Evolutionary conservation across 2,888 invertebrate genomes (phyloP).

Genomic region (Molorchus minor): DNA sequence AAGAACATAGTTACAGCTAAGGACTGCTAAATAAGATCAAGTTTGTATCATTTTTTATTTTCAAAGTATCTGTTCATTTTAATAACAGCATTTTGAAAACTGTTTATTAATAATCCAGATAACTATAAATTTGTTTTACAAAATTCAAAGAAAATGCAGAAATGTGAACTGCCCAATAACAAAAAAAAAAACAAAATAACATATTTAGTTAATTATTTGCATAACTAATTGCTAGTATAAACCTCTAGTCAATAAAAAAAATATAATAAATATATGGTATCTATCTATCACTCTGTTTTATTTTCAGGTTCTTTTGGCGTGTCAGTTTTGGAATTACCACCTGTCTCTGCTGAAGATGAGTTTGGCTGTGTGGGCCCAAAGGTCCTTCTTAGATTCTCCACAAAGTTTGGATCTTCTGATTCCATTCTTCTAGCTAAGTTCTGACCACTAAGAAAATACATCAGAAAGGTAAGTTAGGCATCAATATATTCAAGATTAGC

Average conservation of each 20-base stretch:
- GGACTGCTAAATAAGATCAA: too few relatives aligned
- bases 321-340: background rate
- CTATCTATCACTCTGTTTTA: slow-evolving; percentile 13
- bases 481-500: too few relatives aligned
- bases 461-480: too few relatives aligned
- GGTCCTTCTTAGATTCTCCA: slow-evolving; percentile 64
- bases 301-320: slow-evolving; percentile 3
- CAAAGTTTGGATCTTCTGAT: slow-evolving; percentile 81
- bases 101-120: too few relatives aligned
- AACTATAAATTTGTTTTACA: too few relatives aligned
- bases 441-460: slow-evolving; percentile 69
- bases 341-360: background rate
- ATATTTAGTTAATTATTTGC: background rate
- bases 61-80: too few relatives aligned
- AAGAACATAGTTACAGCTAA: too few relatives aligned
- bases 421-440: slow-evolving; percentile 85
- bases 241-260: background rate
- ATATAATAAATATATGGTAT: background rate
- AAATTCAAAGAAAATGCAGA: too few relatives aligned
- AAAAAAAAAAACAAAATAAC: background rate
- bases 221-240: slow-evolving; percentile 3
- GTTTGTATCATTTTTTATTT: too few relatives aligned
- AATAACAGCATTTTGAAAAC: too few relatives aligned
- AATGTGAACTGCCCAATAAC: too few relatives aligned
- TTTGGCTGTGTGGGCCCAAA: slow-evolving; percentile 33